Base-by-base conservation (phyloP, 2,888 invertebrate species). In the Eueremaeus valkanovi region DNA sequence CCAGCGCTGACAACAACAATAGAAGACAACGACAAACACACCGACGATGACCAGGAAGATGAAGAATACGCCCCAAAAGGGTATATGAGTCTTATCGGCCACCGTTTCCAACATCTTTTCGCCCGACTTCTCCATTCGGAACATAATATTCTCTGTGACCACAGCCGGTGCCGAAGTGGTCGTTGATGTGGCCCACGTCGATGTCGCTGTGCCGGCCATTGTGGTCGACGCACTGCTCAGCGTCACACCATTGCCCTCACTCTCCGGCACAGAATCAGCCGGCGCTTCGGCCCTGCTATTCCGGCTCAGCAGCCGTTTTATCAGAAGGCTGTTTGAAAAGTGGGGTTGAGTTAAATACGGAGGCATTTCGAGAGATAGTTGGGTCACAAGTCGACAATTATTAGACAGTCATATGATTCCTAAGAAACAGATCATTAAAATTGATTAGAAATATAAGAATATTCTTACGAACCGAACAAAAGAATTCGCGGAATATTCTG, bases 1-100 rank as follows among this genome's bases (percentile, higher is more conserved):
- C 80, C 80, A 80, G 74, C 78, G 66, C 61, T 77, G 78, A 51
- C 79, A 73, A 76, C 79, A 80, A 76, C 78, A 80, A 74, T 78
- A 79, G 74, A 79, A 79, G 68, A 80, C 78, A 70, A 78, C 75
- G 24, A 78, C 49, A 61, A 78, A 72, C 45, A 80, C 61, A 58
- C 78, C 77, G 51, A 75, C 77, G 70, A 80, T 78, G 31, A 80
- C 79, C 45, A 80, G 75, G 40, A 80, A 73, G 45, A 79, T 78
- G 61, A 78, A 61, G 24, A 79, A 77, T 29, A 80, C 78, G 66
- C 77, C 79, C 78, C 78, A 77, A 58, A 79, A 77, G 11, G 80
- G 79, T 42, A 79, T 74, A 42, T 77, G 74, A 3, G 77, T 74
- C 27, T 77, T 68, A 21, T 74, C 63, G 27, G 77, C 33, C 13